Evolutionary conservation across 2,888 invertebrate species (phyloP).

Genomic region (Epistrophe grossulariae): DNA sequence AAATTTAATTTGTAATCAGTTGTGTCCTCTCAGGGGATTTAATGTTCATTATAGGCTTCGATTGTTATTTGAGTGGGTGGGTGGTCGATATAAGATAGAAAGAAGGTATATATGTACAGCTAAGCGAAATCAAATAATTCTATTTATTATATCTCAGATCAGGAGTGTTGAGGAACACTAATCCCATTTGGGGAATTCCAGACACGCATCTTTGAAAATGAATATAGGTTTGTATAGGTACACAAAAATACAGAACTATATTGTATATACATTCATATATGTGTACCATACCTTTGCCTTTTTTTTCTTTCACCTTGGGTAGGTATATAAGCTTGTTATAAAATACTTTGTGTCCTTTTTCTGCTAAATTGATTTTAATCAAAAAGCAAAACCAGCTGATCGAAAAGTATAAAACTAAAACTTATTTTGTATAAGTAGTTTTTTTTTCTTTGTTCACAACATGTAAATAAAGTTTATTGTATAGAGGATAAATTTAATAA

Average conservation of each 20-base stretch:
- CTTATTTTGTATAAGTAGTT: background rate
- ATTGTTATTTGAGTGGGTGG: conserved; percentile 28
- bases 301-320: background rate
- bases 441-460: background rate
- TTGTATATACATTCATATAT: background rate
- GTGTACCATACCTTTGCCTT: background rate
- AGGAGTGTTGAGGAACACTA: conserved; percentile 41
- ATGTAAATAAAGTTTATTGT: background rate
- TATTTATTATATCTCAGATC: conserved; percentile 38
- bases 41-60: conserved; percentile 29
- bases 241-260: background rate
- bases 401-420: conserved; percentile 6
- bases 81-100: background rate
- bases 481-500: background rate
- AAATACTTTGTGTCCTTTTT: conserved; percentile 9
- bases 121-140: conserved; percentile 47
- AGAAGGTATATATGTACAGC: background rate
- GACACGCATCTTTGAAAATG: conserved; percentile 59
- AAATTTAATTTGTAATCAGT: conserved; percentile 70
- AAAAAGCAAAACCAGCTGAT: conserved; percentile 13
- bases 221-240: background rate
- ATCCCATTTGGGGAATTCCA: conserved; percentile 51
- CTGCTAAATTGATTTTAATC: conserved; percentile 32
- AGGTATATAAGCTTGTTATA: background rate
- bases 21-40: conserved; percentile 35